Evolutionary conservation across 1,140 invertebrate species (phyloP).

Genomic region (Wiebesia pumilae): DNA sequence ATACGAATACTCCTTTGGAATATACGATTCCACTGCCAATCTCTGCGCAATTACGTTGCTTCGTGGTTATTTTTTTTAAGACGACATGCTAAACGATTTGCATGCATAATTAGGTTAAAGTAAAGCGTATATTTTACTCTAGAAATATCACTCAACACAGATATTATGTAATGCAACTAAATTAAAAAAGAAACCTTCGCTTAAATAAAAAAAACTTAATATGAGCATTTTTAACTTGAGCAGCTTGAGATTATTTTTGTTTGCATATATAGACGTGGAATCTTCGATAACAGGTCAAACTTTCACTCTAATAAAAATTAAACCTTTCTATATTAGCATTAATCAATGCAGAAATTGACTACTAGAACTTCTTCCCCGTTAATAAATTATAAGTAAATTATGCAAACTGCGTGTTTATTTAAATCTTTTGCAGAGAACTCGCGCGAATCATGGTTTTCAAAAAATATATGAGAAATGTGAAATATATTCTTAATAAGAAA

Average conservation of each 20-base stretch:
- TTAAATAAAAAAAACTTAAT: too few species aligned
- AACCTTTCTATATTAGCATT: not conserved
- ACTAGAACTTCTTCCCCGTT: not conserved
- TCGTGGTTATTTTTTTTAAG: too few species aligned
- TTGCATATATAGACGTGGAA: too few species aligned
- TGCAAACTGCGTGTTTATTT: not conserved
- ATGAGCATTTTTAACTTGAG: too few species aligned
- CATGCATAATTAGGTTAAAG: not conserved
- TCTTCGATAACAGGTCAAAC: not conserved
- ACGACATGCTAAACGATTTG: not conserved
- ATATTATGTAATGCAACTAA: not conserved
- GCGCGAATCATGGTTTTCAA: too few species aligned
- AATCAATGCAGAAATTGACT: not conserved
- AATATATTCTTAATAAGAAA: too few species aligned
- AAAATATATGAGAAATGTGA: too few species aligned
- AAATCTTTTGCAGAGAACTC: too few species aligned
- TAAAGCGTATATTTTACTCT: not conserved
- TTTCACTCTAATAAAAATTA: conserved; percentile 40
- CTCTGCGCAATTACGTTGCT: too few species aligned
- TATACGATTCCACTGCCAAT: not conserved
- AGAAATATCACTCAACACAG: not conserved
- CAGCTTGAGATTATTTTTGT: too few species aligned
- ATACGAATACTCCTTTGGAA: not conserved
- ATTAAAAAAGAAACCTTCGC: not conserved
- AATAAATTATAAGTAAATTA: not conserved